Conservation (phyloP, 2,888 invertebrate species). For the Doris montereyensis region DNA sequence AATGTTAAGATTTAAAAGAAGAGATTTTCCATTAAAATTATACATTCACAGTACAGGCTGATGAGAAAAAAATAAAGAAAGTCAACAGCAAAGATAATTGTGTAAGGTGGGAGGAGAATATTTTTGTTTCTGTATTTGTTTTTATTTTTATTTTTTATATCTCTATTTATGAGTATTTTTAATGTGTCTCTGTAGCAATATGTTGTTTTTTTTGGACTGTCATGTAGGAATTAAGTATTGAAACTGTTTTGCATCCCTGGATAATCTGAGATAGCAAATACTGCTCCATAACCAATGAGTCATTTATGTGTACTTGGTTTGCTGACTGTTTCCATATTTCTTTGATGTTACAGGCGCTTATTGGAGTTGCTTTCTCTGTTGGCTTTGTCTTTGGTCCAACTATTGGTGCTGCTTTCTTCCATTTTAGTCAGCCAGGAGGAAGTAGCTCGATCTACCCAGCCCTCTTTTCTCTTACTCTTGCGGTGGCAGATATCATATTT, state of each 20-base stretch:
- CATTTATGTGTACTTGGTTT: neutral
- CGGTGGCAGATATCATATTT: constrained; percentile 84
- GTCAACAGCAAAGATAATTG: neutral
- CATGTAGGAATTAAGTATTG: neutral
- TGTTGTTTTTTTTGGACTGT: neutral
- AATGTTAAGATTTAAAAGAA: too few species aligned
- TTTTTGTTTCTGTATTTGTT: constrained; percentile 8
- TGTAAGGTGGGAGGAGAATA: neutral
- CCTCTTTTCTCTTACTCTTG: constrained; percentile 76
- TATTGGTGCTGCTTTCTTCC: constrained; percentile 83
- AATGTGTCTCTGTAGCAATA: too few species aligned
- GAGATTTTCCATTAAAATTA: too few species aligned
- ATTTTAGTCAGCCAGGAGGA: too few species aligned
- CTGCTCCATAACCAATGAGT: neutral
- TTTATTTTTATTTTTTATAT: too few species aligned
- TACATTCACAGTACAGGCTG: too few species aligned
- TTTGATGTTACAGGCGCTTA: constrained; percentile 83
- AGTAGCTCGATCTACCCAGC: constrained; percentile 82
- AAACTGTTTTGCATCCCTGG: neutral
- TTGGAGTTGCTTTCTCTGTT: constrained; percentile 96
- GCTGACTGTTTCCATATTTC: neutral
- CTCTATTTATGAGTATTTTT: too few species aligned
- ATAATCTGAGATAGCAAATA: too few species aligned
- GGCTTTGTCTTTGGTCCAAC: constrained; percentile 97
- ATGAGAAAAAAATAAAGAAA: neutral